phyloP scores from a whole-genome alignment of 2,797 vertebrate species.

The Platalea minor region DNA sequence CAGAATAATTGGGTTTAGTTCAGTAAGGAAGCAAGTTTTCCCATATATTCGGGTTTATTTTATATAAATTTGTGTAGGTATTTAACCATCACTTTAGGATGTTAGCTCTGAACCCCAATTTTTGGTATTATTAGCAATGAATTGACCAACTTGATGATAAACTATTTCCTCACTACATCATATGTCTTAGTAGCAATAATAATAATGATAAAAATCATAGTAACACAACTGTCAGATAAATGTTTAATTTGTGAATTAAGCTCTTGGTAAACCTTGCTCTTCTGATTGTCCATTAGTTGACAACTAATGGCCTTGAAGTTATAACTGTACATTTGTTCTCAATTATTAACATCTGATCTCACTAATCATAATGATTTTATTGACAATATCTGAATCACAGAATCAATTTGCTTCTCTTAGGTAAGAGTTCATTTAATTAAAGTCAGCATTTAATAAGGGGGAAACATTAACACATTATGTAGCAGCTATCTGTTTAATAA shows the following conservation, averaged over 20 bases:
- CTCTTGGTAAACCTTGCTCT: not conserved
- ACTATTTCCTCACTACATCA: fast-evolving
- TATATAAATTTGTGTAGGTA: not conserved
- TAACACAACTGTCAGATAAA: not conserved
- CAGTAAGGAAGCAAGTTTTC: not conserved
- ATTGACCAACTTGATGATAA: not conserved
- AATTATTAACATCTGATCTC: constrained; percentile 48
- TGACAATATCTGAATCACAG: constrained; percentile 45
- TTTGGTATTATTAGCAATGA: not conserved
- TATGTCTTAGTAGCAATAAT: not conserved
- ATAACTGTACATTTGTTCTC: not conserved
- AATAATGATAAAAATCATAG: not conserved
- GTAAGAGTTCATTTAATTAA: constrained; percentile 46
- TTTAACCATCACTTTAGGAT: not conserved
- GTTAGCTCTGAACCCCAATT: not conserved
- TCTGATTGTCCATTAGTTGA: constrained; percentile 16
- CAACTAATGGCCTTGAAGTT: constrained; percentile 22
- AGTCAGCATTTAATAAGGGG: constrained; percentile 41
- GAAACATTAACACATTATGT: not conserved
- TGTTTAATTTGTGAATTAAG: not conserved
- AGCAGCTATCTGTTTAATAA: not conserved
- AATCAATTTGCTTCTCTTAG: constrained; percentile 51
- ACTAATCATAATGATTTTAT: constrained; percentile 45
- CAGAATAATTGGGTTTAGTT: not conserved
- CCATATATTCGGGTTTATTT: not conserved